phyloP scores from a whole-genome alignment of 1,140 invertebrate genomes.

The Eupeodes corollae region DNA sequence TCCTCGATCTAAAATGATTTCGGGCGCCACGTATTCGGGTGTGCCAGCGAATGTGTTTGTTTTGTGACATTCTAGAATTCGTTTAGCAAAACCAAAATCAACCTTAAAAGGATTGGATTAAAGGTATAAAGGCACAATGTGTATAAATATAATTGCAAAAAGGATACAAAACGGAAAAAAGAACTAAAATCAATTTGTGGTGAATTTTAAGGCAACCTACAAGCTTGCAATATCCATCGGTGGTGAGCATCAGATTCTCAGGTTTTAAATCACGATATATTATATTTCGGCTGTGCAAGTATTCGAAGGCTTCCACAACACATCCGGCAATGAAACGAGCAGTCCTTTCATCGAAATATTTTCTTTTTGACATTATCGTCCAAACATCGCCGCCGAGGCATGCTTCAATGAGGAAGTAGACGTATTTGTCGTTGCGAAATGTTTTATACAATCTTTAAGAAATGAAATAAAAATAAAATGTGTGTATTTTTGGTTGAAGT shows the following conservation, averaged over 20 bases:
- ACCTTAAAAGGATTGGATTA: conserved; percentile 47
- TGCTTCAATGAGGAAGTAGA: conserved; percentile 95
- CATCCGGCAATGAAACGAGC: conserved; percentile 84
- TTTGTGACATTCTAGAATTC: conserved; percentile 61
- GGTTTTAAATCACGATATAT: conserved; percentile 93
- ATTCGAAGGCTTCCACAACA: conserved; percentile 83
- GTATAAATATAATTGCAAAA: background rate
- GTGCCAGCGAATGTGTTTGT: conserved; percentile 98
- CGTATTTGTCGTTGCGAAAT: conserved; percentile 87
- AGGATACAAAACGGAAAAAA: background rate
- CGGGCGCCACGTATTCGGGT: conserved; percentile 76
- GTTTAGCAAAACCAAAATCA: conserved; percentile 97
- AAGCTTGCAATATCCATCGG: conserved; percentile 81
- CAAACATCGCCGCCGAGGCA: conserved; percentile 95
- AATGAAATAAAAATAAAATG: conserved; percentile 1
- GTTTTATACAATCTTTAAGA: conserved; percentile 72
- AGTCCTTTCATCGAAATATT: conserved; percentile 73
- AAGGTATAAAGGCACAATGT: background rate
- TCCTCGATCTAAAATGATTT: conserved; percentile 89
- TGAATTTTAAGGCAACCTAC: conserved; percentile 38
- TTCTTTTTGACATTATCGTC: conserved; percentile 75
- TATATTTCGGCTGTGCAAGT: conserved; percentile 75
- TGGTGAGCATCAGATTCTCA: conserved; percentile 83
- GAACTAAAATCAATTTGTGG: background rate
- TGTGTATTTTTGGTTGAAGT: background rate